Base-by-base conservation (phyloP, 2,888 invertebrate species). In the Pecten maximus region DNA sequence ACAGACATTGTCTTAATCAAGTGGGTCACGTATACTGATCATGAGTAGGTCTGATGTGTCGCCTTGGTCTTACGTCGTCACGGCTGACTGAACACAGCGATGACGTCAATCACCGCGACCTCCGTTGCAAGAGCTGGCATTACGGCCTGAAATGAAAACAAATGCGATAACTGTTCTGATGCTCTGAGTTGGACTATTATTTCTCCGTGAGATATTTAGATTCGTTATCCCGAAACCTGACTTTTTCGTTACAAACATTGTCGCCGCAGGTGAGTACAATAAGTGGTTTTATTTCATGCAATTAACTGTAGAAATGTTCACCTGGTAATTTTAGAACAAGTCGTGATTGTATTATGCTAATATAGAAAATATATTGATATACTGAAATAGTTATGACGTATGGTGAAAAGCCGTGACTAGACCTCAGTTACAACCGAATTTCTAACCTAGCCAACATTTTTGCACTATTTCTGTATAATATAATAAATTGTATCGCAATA, bases 331-430 rank as follows among this genome's bases (percentile, higher is more conserved):
- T n/a, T 60, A 60, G 4, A n/a, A 60, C 60, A 74, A 15, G 28
- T 74, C 74, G 74, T 74, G 74, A 74, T 74, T 74, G 74, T 74
- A 74, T 28, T 4, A 74, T 74, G 74, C 74, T 74, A 74, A 28
- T 74, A 35, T 28, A 23, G 35, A 74, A 35, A 1, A 74, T 28
- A 35, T 60, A 74, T 74, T 15, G 28, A 2, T 15, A 28, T 35
- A 74, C 74, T 35, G 35, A 74, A 35, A 35, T 15, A 74, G 6
- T 16, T 74, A 35, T 74, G 35, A 74, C 35, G 23, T 74, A 28
- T 60, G n/a, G 23, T 23, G 6, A 60, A 74, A 35, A 2, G 35
- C 6, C 74, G 74, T 74, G 74, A 74, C 35, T 15, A 74, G 74
- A 74, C 4, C 74, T 35, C 74, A 35, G 8, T 28, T 35, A 35